Base-by-base conservation (phyloP, 2,113 vertebrate genomes). In the Channa argus region DNA sequence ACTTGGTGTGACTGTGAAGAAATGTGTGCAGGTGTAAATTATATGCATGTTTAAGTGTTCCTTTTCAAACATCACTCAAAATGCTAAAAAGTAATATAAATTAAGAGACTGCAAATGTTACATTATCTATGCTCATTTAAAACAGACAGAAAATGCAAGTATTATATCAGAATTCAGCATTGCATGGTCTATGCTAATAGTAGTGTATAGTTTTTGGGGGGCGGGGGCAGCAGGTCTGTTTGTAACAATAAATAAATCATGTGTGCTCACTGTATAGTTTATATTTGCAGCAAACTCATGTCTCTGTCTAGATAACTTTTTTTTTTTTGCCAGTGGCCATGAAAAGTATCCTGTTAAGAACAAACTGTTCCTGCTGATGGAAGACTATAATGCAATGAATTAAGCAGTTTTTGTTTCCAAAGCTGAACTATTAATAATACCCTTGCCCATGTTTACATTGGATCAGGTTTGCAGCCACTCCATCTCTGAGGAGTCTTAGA, bases 401-500 rank as follows among this genome's bases (percentile, higher is more conserved):
- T 34, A n/a, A 62, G 34, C 45, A 60, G 55, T 58, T 54, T 41
- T 3, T 41, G 37, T 33, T 54, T 15, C 64, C 15, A 54, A 67
- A 53, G 44, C 11, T 68, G n/a, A 68, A 53, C 24, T 12, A 8
- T 38, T 58, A 58, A 58, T 12, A 6, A 38, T 5, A 9, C 14
- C 41, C 14, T 41, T 41, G 39, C 2, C 39, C 7, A 4, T 38
- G 5, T 2, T 5, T 46, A 46, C 14, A 15, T 55, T 43, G 36
- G 5, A 63, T 46, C 37, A 62, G 33, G 47, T 50, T 11, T 1
- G 4, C 12, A 39, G 33, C 46, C 47, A 33, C 52, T 60, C 44
- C 50, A 10, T 36, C 6, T 56, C 64, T 14, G 41, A 71, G 67
- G 37, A 64, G 71, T 67, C 41, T 58, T 54, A 6, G 8, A 7